phyloP scores from a whole-genome alignment of 2,797 vertebrate species.

The Notamacropus eugenii region DNA sequence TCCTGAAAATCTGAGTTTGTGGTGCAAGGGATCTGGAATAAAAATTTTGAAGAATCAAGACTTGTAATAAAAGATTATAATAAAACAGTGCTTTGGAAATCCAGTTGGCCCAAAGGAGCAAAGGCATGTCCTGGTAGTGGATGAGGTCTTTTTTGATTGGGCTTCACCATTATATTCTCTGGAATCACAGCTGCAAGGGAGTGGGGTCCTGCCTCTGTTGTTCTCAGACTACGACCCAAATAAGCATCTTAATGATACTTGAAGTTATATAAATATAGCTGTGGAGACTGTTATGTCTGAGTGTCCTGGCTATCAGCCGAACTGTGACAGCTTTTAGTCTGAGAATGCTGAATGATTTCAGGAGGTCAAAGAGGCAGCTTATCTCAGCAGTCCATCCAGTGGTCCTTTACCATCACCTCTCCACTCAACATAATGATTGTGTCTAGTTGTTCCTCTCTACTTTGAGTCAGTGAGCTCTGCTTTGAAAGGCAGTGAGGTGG shows the following conservation, averaged over 20 bases:
- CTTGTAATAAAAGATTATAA: background rate
- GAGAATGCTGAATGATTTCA: slow-evolving; percentile 1
- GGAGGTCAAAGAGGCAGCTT: background rate
- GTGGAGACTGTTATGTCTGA: slow-evolving; percentile 67
- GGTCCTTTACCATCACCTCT: background rate
- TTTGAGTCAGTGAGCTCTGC: background rate
- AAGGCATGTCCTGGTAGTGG: background rate
- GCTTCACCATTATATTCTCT: background rate
- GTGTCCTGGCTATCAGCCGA: slow-evolving; percentile 68
- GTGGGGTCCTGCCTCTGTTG: slow-evolving; percentile 67
- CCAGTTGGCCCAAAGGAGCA: background rate
- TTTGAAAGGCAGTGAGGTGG: background rate
- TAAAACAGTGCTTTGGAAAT: background rate
- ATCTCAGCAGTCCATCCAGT: background rate
- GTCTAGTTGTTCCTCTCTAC: background rate
- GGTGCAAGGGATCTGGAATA: background rate
- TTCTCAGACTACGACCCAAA: slow-evolving; percentile 72
- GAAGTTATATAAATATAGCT: slow-evolving; percentile 72
- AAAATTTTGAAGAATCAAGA: background rate
- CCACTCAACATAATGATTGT: accelerated
- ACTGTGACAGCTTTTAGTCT: slow-evolving; percentile 74
- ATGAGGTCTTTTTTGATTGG: background rate
- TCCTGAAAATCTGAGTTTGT: background rate
- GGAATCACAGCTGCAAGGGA: slow-evolving; percentile 66
- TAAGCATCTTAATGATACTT: slow-evolving; percentile 72